These are phyloP conservation scores for Clivina fossor DNA, from an alignment of 2,888 invertebrate species.

Conservation along the genomic window DNA sequence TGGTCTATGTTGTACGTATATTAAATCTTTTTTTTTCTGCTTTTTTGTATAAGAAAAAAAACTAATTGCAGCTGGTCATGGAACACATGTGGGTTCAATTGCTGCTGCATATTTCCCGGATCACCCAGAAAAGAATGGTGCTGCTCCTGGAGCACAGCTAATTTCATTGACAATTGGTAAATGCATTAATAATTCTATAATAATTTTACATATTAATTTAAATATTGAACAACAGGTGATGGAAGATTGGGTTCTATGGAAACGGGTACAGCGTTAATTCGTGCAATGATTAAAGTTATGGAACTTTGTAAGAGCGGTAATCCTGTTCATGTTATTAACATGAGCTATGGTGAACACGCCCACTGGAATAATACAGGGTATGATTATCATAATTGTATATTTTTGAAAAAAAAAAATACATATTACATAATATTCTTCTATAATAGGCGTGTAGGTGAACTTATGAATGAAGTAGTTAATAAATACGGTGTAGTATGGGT, in stretches of 20 bases:
- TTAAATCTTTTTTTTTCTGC: no score
- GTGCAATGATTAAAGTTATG: conserved; percentile 90
- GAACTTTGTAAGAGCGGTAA: conserved; percentile 61
- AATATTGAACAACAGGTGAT: conserved; percentile 62
- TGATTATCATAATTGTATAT: conserved; percentile 44
- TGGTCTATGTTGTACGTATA: conserved; percentile 91
- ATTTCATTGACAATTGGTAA: conserved; percentile 82
- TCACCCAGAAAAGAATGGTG: conserved; percentile 85
- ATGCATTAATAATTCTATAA: background rate
- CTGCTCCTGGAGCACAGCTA: conserved; percentile 95
- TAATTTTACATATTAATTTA: background rate
- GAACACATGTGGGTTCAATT: conserved; percentile 97
- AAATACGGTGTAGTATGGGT: conserved; percentile 93
- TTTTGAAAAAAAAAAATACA: conserved; percentile 4
- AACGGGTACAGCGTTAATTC: conserved; percentile 88
- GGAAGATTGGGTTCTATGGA: conserved; percentile 92
- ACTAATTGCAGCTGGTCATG: conserved; percentile 82
- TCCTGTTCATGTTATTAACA: conserved; percentile 88
- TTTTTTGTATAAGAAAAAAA: no score
- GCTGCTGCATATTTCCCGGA: conserved; percentile 89
- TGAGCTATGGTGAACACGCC: conserved; percentile 96
- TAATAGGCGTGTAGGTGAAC: conserved; percentile 81
- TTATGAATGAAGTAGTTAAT: conserved; percentile 85
- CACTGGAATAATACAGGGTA: conserved; percentile 91
- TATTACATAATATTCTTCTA: conserved; percentile 40